Evolutionary conservation across 2,797 vertebrate genomes (phyloP), one percentile per base, ranked within the genome.

Genomic region (Bovichtus diacanthus): DNA sequence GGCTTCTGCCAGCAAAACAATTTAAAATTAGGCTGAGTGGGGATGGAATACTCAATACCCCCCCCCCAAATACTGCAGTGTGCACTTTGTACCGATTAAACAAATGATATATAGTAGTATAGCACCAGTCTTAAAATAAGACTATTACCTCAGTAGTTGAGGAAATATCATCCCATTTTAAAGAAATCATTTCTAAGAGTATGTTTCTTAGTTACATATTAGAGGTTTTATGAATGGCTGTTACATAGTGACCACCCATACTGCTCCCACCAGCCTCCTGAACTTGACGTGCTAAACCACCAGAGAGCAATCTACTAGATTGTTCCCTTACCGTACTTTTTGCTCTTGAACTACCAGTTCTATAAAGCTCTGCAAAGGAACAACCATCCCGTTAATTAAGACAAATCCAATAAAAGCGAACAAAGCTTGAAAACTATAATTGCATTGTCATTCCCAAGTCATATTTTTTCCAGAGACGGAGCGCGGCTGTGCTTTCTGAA

Each of bases 391-490:
- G 70, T 90, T 89, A 88, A 89, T 89, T 81, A 86, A 83, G 68
- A 88, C 71, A 27, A 87, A 88, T 86, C 77, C 75, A 89, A 85
- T 86, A 71, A 88, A 85, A 85, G 69, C 73, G 71, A 86, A 82
- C 63, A 78, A 81, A 87, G 88, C 86, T 90, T 74, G 70, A 66
- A 83, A 81, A 83, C 81, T 75, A 84, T 80, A 87, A 87, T 84
- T 90, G 90, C 90, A 66, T 83, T 86, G 86, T 89, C 89, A 87
- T 89, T 89, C 73, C 76, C 75, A 80, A 91, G 86, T 88, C 80
- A 77, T 87, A 85, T 83, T 86, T 91, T 27, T 83, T 46, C 76
- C 66, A 70, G 41, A 76, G 83, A 85, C 80, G 71, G 70, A 76
- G 82, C 39, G 44, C 85, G 84, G 85, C 84, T 87, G 85, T 55